These are phyloP conservation scores for Indicator maculatus DNA, from an alignment of 2,113 vertebrate genomes.

Conservation along the genomic window DNA sequence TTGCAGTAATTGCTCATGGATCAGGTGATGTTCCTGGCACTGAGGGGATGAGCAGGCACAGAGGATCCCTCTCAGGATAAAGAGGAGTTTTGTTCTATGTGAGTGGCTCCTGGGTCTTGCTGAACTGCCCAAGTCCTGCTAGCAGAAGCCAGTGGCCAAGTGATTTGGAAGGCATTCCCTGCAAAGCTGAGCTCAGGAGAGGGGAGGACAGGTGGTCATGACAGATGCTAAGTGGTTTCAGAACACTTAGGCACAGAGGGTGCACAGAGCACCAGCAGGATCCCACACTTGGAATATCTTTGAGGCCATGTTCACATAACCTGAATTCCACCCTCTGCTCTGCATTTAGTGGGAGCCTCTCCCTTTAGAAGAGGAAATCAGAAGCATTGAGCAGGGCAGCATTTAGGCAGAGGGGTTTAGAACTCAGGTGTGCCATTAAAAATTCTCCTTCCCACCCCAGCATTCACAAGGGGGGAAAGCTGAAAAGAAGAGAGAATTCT, in stretches of 20 bases:
- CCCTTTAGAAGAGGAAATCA: background rate
- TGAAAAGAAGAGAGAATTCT: too few relatives aligned
- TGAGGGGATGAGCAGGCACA: constrained; percentile 40
- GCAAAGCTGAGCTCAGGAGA: background rate
- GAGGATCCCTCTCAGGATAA: constrained; percentile 13
- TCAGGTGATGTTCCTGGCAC: constrained; percentile 64
- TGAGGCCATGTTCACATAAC: background rate
- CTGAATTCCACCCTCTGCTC: background rate
- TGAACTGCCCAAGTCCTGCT: background rate
- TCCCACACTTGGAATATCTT: background rate
- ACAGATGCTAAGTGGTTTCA: background rate
- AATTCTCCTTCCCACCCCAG: too few relatives aligned
- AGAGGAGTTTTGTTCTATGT: constrained; percentile 57
- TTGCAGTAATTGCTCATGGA: constrained; percentile 27
- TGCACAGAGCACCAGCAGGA: background rate
- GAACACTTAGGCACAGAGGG: background rate
- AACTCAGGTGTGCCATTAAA: too few relatives aligned
- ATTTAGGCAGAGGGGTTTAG: too few relatives aligned
- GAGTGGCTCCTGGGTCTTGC: background rate
- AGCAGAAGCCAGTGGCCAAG: background rate
- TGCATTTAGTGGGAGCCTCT: background rate
- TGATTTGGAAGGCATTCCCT: background rate
- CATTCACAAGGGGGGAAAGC: too few relatives aligned
- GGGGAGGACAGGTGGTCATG: background rate
- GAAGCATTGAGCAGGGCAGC: background rate